Evolutionary conservation across 2,888 invertebrate genomes (phyloP), one percentile per base, ranked within the genome.

Genomic region (Drosophila rubida): DNA sequence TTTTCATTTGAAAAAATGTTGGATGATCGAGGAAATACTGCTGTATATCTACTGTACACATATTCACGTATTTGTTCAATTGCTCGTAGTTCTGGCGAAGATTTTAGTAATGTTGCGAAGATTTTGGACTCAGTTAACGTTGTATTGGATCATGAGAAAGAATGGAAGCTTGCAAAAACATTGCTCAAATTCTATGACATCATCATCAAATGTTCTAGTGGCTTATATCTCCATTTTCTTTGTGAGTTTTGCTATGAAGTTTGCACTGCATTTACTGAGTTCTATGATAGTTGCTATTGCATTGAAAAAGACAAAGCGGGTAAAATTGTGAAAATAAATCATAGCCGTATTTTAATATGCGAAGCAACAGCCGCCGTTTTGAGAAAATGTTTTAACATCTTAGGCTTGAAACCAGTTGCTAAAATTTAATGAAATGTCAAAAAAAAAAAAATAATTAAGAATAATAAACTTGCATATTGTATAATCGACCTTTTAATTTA

Each of bases 1-100:
- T 99, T 99, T 92, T 99, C 98, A 0, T 99, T 99, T 92, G 98
- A 99, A 90, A 98, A 98, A 82, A 99, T 99, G 99, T 93, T 99
- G 72, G 99, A 99, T 89, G 99, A 99, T 91, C 96, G 97, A 90
- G 99, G 99, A 8, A 99, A 99, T 91, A 99, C 99, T 0, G 99
- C 99, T 0, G 99, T 98, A 0, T 99, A 99, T 90, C 93, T 99
- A 53, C 92, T 99, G 6, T 99, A 99, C 92, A 97, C 98, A 0
- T 95, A 97, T 79, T 98, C 98, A 8, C 94, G 99, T 39, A 99
- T 99, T 75, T 94, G 96, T 88, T 98, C 97, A 0, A 98, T 98
- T 81, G 96, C 96, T 2, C 93, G 97, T 46, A 96, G 94, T 71
- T 91, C 90, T 39, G 92, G 91, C 1, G 86, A 88, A 42, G 90